A percentile compares a stretch with the other conserved stretches of the same genome.
Conservation (phyloP, 2,888 invertebrate genomes). For the Unio pictorum region DNA sequence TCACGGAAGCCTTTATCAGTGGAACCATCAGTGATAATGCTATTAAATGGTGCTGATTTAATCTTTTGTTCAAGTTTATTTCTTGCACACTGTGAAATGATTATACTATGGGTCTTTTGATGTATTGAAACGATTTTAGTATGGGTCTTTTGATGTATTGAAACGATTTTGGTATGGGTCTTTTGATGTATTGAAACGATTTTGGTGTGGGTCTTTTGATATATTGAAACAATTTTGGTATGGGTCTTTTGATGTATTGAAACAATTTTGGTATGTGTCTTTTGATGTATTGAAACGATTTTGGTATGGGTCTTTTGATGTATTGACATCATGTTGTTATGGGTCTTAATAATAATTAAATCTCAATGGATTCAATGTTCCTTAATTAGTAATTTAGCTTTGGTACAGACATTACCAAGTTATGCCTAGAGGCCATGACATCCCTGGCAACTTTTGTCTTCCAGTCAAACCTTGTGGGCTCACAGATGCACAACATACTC, state of each 20-base stretch:
- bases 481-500: constrained; percentile 42
- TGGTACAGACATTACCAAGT: constrained; percentile 61
- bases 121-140: no score
- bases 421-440: constrained; percentile 62
- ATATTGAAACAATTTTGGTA: not conserved
- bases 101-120: not conserved
- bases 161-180: no score
- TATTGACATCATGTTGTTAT: not conserved
- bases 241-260: not conserved
- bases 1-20: no score
- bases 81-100: no score
- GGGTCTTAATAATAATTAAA: not conserved
- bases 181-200: no score
- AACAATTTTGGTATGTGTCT: no score
- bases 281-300: not conserved
- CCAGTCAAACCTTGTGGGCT: constrained; percentile 37
- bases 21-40: no score
- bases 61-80: no score
- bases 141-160: no score
- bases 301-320: no score
- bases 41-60: no score
- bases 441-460: constrained; percentile 55
- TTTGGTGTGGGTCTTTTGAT: not conserved
- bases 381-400: constrained; percentile 45
- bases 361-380: not conserved